Conservation (phyloP, 2,888 invertebrate species). For the Oxytorus armatus region DNA sequence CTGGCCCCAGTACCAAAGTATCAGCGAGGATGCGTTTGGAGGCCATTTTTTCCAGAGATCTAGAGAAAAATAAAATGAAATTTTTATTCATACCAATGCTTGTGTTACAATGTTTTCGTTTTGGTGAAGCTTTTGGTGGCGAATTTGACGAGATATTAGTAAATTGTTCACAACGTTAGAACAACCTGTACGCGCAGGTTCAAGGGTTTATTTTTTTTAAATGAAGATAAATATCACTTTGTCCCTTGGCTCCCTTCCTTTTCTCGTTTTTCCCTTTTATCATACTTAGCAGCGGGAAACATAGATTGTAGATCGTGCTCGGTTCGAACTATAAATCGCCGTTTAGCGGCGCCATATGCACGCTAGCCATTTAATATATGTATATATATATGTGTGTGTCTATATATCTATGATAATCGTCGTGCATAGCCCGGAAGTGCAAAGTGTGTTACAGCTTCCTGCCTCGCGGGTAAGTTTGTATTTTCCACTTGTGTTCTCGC, state of each 20-base stretch:
- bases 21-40: constrained; percentile 25
- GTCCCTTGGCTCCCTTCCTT: too few species aligned
- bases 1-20: constrained; percentile 41
- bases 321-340: constrained; percentile 26
- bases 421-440: constrained; percentile 51
- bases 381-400: not conserved
- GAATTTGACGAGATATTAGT: too few species aligned
- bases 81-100: not conserved
- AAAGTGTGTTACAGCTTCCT: constrained; percentile 67
- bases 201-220: too few species aligned
- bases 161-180: too few species aligned
- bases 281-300: not conserved
- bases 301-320: constrained; percentile 11
- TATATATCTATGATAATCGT: constrained; percentile 36
- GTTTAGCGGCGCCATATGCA: constrained; percentile 12
- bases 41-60: not conserved
- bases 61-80: constrained; percentile 22
- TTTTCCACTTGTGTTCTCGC: constrained; percentile 35
- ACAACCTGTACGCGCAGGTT: too few species aligned
- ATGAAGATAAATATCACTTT: too few species aligned
- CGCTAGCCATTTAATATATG: too few species aligned
- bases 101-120: not conserved
- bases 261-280: too few species aligned
- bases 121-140: too few species aligned
- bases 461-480: constrained; percentile 39